Conservation (phyloP, 2,888 invertebrate genomes). For the Eupithecia insigniata region DNA sequence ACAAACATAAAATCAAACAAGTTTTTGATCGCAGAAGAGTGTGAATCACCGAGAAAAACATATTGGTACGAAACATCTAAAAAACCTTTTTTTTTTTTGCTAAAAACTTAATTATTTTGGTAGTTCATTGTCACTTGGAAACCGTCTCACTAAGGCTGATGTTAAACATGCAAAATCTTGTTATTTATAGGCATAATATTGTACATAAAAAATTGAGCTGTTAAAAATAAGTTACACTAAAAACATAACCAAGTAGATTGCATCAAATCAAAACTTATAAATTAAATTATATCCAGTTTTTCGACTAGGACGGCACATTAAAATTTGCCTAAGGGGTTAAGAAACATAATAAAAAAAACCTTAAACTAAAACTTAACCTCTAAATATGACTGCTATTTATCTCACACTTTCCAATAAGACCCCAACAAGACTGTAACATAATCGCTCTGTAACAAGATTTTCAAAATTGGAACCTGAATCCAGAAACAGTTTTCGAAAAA, state of each 20-base stretch:
- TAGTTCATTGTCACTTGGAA: neutral
- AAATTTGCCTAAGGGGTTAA: neutral
- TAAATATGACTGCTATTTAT: neutral
- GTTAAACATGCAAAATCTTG: neutral
- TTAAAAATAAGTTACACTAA: neutral
- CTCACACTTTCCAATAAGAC: constrained; percentile 21
- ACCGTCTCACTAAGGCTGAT: neutral
- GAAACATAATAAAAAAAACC: neutral
- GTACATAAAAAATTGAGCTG: neutral
- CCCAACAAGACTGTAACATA: constrained; percentile 26
- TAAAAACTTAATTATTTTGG: constrained; percentile 3
- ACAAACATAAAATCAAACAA: constrained; percentile 39
- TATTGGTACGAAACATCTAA: constrained; percentile 10
- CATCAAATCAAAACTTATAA: neutral
- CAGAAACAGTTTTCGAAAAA: constrained; percentile 60
- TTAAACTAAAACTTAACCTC: neutral
- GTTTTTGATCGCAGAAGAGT: constrained; percentile 33
- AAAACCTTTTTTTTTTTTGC: constrained; percentile 16
- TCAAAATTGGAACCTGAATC: constrained; percentile 42
- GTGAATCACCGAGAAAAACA: constrained; percentile 37
- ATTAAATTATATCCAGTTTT: too few relatives aligned
- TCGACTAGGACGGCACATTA: neutral
- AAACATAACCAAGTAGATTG: too few relatives aligned
- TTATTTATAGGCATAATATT: neutral
- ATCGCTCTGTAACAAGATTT: constrained; percentile 37